Base-by-base conservation (phyloP, 2,113 vertebrate genomes). In the Calyptomena viridis region DNA sequence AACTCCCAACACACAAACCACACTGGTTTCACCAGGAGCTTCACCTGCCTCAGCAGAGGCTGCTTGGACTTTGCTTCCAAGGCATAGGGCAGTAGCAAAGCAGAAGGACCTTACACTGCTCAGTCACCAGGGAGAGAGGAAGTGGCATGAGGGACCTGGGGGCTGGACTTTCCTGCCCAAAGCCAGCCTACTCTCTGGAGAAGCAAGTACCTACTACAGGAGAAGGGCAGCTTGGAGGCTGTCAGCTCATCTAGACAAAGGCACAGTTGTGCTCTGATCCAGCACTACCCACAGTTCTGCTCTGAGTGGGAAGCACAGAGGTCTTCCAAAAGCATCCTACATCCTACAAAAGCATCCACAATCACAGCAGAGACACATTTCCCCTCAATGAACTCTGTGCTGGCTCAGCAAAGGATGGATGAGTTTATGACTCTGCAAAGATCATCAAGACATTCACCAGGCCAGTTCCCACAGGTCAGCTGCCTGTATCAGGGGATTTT, bases 91-190 rank as follows among this genome's bases (percentile, higher is more conserved):
- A 80, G 56, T 6, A 2, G 68, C 74, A 80, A 46, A 56, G 69
- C 68, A 81, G 44, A 53, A 63, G 56, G 33, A n/a, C 9, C 27
- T 44, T 5, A 23, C 0, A 0, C 58, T 59, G 53, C 31, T 31
- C 39, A 39, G 52, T 27, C 53, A 62, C 42, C 50, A 40, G 16
- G 27, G 8, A 25, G n/a, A 62, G 23, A n/a, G 17, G 58, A 80
- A n/a, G 33, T 23, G 17, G 47, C 40, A 44, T 0, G 2, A 77
- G 64, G n/a, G 35, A 15, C 12, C 12, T 2, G 2, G 13, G 19
- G 7, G 21, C 47, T 60, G 39, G 35, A 18, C 16, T 19, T 27
- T 59, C 47, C 60, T 69, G 42, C 28, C 49, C 20, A 25, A 9
- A 39, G 47, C 40, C 52, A 28, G 18, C 44, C n/a, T 0, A 1